Percentiles rank a stretch among this genome's conserved stretches.
These are phyloP conservation scores for Muschampia plurimacula DNA, from an alignment of 2,888 invertebrate genomes.

Conservation along the genomic window DNA sequence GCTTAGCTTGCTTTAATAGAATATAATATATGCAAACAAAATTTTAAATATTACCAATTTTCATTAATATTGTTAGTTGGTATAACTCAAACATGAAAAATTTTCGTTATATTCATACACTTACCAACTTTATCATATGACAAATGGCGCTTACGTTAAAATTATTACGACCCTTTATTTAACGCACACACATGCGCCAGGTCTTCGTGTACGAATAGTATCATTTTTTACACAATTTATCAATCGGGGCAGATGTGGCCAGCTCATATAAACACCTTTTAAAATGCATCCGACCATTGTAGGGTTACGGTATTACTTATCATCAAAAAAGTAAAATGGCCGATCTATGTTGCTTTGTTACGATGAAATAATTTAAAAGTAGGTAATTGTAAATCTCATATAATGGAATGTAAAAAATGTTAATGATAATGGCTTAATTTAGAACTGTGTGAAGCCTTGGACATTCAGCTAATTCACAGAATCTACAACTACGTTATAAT, in stretches of 20 bases:
- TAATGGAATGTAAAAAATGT: conserved; percentile 15
- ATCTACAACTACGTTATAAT: too few species aligned
- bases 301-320: conserved; percentile 79
- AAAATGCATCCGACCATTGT: conserved; percentile 75
- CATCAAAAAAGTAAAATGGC: conserved; percentile 58
- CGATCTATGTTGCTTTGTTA: conserved; percentile 31
- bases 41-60: too few species aligned
- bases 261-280: conserved; percentile 79
- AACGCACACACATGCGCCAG: conserved; percentile 52
- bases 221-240: conserved; percentile 81
- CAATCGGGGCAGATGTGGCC: conserved; percentile 80
- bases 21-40: too few species aligned
- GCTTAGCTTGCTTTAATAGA: too few species aligned
- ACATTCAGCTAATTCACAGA: background rate
- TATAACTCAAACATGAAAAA: too few species aligned
- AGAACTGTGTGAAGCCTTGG: background rate
- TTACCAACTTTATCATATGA: background rate
- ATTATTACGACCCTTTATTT: background rate
- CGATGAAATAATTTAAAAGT: conserved; percentile 15
- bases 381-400: conserved; percentile 2
- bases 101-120: background rate
- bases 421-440: conserved; percentile 14
- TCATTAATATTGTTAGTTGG: too few species aligned
- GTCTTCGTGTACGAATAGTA: conserved; percentile 57
- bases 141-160: conserved; percentile 1